Conservation (phyloP, 2,888 invertebrate genomes). For the Diplolepis rosae region DNA sequence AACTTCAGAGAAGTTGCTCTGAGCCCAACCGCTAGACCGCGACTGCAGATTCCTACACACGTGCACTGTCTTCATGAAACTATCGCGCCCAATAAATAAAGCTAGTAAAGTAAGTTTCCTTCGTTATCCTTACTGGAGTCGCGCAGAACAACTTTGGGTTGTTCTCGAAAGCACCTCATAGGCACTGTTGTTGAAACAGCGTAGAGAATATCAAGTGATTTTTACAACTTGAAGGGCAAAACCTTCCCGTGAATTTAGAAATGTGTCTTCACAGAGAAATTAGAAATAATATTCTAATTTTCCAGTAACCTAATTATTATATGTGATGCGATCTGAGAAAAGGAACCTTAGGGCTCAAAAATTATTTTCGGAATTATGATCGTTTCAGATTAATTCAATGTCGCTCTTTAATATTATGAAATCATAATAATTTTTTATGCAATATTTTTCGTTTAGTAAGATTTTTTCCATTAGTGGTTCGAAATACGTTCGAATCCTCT, state of each 20-base stretch:
- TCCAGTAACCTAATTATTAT: too few relatives aligned
- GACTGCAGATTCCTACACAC: slow-evolving; percentile 4
- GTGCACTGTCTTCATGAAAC: slow-evolving; percentile 29
- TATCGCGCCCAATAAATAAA: slow-evolving; percentile 30
- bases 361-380: too few relatives aligned
- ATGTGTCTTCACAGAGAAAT: not conserved
- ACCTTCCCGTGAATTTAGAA: not conserved
- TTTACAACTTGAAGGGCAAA: not conserved
- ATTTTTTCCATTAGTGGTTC: too few relatives aligned
- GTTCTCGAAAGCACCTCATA: slow-evolving; percentile 17
- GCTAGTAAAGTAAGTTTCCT: slow-evolving; percentile 30
- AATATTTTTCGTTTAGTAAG: too few relatives aligned
- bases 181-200: slow-evolving; percentile 6
- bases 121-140: slow-evolving; percentile 12
- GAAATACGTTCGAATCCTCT: too few relatives aligned
- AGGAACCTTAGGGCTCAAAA: too few relatives aligned
- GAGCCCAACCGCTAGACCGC: slow-evolving; percentile 27
- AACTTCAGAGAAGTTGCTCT: slow-evolving; percentile 38
- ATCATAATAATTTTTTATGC: too few relatives aligned
- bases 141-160: slow-evolving; percentile 14
- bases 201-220: not conserved
- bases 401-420: too few relatives aligned
- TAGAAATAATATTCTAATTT: too few relatives aligned
- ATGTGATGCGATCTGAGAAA: too few relatives aligned
- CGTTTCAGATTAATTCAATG: too few relatives aligned